Evolutionary conservation across 2,888 invertebrate genomes (phyloP).

Genomic region (Choreutis nemorana): DNA sequence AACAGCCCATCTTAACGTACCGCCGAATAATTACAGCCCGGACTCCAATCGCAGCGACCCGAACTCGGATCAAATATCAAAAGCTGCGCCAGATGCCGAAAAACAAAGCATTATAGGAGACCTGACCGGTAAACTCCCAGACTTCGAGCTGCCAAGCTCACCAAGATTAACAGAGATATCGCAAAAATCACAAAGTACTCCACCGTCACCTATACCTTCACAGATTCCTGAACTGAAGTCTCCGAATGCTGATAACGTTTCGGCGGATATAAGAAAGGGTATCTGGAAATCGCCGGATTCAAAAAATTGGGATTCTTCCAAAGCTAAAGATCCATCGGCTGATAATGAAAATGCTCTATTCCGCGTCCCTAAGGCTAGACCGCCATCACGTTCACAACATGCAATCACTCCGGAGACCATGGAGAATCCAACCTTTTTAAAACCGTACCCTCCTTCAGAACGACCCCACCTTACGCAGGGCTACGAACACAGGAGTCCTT

Average conservation of each 20-base stretch:
- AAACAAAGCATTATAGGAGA: slow-evolving; percentile 34
- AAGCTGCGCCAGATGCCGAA: slow-evolving; percentile 29
- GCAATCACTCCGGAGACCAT: slow-evolving; percentile 49
- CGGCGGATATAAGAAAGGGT: slow-evolving; percentile 37
- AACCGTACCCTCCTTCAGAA: slow-evolving; percentile 69
- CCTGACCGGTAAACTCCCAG: slow-evolving; percentile 39
- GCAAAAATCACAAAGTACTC: slow-evolving; percentile 47
- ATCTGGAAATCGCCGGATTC: slow-evolving; percentile 59
- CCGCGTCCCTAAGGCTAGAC: slow-evolving; percentile 70
- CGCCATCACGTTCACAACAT: slow-evolving; percentile 67
- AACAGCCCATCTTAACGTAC: slow-evolving; percentile 62
- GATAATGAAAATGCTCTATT: slow-evolving; percentile 66
- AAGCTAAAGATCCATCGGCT: slow-evolving; percentile 37
- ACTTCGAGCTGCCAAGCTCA: slow-evolving; percentile 54
- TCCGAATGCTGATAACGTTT: slow-evolving; percentile 27
- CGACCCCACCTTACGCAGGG: slow-evolving; percentile 43
- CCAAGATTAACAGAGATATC: slow-evolving; percentile 52
- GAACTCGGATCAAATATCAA: slow-evolving; percentile 35
- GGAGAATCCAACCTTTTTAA: slow-evolving; percentile 67
- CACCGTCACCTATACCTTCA: slow-evolving; percentile 42
- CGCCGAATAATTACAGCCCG: slow-evolving; percentile 58
- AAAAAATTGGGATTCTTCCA: slow-evolving; percentile 49
- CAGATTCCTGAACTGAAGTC: slow-evolving; percentile 48
- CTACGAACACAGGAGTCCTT: slow-evolving; percentile 52
- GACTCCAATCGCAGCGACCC: slow-evolving; percentile 61